These are phyloP conservation scores for Protobothrops flavoviridis DNA, from an alignment of 2,113 vertebrate species.

Conservation along the genomic window DNA sequence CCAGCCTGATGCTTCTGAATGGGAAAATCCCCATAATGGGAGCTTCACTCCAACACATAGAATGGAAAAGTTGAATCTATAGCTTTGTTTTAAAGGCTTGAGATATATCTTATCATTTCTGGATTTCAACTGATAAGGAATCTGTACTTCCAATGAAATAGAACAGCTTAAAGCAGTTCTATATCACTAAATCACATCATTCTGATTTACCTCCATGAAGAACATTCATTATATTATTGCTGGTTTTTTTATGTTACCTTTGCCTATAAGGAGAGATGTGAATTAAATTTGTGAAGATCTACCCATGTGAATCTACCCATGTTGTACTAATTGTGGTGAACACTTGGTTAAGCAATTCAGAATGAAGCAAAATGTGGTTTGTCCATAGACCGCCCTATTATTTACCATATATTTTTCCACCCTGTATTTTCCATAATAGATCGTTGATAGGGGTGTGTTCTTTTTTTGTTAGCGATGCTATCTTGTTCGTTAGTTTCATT, in stretches of 20 bases:
- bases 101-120: neutral
- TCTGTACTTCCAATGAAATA: neutral
- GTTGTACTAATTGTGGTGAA: neutral
- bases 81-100: constrained; percentile 30
- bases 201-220: neutral
- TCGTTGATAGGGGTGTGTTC: neutral
- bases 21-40: neutral
- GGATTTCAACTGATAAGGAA: neutral
- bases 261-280: neutral
- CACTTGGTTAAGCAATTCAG: neutral
- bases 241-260: neutral
- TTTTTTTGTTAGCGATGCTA: neutral
- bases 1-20: neutral
- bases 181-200: neutral
- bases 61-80: constrained; percentile 24
- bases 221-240: neutral
- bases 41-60: neutral
- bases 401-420: neutral
- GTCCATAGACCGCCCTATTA: neutral
- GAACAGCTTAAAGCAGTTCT: neutral
- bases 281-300: neutral
- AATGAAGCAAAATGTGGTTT: neutral
- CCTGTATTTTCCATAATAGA: neutral
- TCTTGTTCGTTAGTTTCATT: neutral
- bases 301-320: neutral